These are phyloP conservation scores for Cynopterus brachyotis DNA, from an alignment of 2,113 vertebrate genomes.

Conservation along the genomic window DNA sequence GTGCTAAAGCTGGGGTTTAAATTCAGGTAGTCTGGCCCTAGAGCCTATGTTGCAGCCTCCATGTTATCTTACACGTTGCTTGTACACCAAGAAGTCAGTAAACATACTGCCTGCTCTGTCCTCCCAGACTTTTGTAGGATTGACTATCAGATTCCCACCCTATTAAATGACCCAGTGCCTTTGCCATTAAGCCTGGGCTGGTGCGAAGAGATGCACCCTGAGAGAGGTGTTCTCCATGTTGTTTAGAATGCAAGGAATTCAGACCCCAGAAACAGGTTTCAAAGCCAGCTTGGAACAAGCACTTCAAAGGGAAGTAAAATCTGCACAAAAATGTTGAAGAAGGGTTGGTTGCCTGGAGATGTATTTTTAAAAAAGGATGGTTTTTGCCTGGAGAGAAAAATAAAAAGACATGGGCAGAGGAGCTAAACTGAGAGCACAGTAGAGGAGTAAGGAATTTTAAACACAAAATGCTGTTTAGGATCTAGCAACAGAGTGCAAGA, in stretches of 20 bases:
- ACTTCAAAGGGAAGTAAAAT: background rate
- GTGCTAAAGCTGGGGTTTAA: background rate
- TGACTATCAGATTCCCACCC: background rate
- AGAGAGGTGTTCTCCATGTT: background rate
- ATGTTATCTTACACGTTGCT: background rate
- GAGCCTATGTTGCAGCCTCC: background rate
- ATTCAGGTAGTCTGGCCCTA: background rate
- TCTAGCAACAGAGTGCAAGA: background rate
- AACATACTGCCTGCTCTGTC: too few relatives aligned
- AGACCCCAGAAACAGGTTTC: background rate
- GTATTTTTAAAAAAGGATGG: background rate
- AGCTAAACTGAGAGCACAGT: background rate
- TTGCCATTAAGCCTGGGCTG: background rate
- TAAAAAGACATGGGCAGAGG: background rate
- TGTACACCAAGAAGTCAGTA: background rate
- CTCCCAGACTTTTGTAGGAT: background rate
- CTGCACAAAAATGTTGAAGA: background rate
- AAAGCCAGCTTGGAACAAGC: background rate
- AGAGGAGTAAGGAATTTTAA: background rate
- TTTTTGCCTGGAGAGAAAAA: background rate
- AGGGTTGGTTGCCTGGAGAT: background rate
- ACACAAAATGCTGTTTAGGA: background rate
- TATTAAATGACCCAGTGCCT: background rate
- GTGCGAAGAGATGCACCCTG: background rate
- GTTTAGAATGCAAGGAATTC: background rate